These are phyloP conservation scores for Edolisoma coerulescens DNA, from an alignment of 2,113 vertebrate genomes.

Conservation along the genomic window DNA sequence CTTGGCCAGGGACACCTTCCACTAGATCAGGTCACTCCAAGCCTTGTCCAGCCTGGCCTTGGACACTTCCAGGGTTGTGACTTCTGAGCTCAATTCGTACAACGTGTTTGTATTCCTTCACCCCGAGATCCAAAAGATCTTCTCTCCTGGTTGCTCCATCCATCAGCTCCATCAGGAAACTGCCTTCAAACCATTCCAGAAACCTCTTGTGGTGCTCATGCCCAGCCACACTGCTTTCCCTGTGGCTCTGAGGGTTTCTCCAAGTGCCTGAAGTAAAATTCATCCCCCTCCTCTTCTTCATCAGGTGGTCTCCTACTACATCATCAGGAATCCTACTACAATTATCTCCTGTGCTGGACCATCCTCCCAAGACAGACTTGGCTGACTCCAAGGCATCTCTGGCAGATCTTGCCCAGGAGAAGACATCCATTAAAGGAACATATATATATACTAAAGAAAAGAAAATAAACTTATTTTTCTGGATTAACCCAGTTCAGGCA, in stretches of 20 bases:
- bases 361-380: background rate
- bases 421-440: background rate
- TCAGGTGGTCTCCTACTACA: background rate
- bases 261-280: background rate
- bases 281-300: background rate
- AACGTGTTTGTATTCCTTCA: background rate
- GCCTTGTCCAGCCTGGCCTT: background rate
- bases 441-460: background rate
- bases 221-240: background rate
- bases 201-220: background rate
- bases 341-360: background rate
- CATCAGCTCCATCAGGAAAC: background rate
- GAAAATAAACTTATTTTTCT: background rate
- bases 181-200: background rate
- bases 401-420: background rate
- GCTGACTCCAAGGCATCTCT: background rate
- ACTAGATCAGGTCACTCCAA: background rate
- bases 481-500: background rate
- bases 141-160: background rate
- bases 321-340: background rate
- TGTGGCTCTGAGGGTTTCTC: background rate
- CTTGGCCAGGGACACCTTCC: background rate
- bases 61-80: background rate
- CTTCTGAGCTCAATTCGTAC: background rate
- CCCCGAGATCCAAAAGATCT: background rate